A percentile compares a stretch with the other conserved stretches of the same genome.
Evolutionary conservation across 2,888 invertebrate genomes (phyloP).

Genomic region (Drosophila prostipennis): DNA sequence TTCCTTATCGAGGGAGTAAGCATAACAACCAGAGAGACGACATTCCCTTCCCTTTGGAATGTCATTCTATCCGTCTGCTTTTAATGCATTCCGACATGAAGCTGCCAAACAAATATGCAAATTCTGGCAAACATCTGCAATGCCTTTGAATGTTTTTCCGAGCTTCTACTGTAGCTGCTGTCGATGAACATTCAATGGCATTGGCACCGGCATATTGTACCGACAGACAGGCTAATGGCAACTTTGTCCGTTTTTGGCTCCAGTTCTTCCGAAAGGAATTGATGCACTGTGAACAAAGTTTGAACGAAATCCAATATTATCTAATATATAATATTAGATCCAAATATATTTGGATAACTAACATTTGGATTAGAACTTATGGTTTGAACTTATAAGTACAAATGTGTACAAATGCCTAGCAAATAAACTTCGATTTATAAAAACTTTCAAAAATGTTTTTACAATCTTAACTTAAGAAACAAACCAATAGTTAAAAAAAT

Average conservation of each 20-base stretch:
- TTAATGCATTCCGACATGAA: slow-evolving; percentile 63
- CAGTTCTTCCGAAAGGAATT: slow-evolving; percentile 19
- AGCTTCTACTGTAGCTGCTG: slow-evolving; percentile 34
- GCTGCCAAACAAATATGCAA: slow-evolving; percentile 75
- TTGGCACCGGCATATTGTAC: slow-evolving; percentile 67
- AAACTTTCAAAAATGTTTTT: no score
- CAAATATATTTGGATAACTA: no score
- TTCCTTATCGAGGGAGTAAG: slow-evolving; percentile 23
- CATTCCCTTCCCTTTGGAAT: neutral
- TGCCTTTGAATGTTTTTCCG: slow-evolving; percentile 49
- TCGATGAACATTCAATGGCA: slow-evolving; percentile 75
- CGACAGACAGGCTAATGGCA: slow-evolving; percentile 71
- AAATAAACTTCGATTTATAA: no score
- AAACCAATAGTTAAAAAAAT: no score
- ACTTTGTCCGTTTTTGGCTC: slow-evolving; percentile 31
- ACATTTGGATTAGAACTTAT: no score
- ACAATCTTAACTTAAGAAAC: no score
- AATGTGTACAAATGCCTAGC: no score
- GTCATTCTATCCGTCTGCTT: slow-evolving; percentile 42
- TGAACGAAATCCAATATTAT: no score
- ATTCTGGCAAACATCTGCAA: slow-evolving; percentile 64
- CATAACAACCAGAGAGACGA: neutral
- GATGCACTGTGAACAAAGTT: slow-evolving; percentile 8
- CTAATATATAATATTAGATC: no score
- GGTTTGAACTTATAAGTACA: no score